Evolutionary conservation across 2,113 vertebrate genomes (phyloP).

Genomic region (Istiophorus platypterus): DNA sequence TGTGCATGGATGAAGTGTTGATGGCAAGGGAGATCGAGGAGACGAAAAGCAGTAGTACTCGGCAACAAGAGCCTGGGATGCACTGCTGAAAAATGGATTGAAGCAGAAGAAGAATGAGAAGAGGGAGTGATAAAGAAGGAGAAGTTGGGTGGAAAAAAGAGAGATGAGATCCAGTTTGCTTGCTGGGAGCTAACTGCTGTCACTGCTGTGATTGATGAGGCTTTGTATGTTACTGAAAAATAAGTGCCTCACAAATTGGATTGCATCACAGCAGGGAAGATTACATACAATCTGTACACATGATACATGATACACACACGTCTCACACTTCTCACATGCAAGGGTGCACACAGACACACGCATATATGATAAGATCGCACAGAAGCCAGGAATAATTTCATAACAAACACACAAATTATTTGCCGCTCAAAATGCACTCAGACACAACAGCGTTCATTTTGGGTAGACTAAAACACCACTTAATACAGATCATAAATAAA

Average conservation of each 20-base stretch:
- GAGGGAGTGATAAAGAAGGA: background rate
- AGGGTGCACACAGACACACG: too few species aligned
- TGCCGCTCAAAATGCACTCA: slow-evolving; percentile 20
- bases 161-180: background rate
- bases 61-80: slow-evolving; percentile 6
- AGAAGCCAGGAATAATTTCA: slow-evolving; percentile 23
- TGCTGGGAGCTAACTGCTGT: slow-evolving; percentile 45
- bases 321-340: background rate
- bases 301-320: background rate
- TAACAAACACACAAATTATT: slow-evolving; percentile 28
- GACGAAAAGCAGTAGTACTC: slow-evolving; percentile 9
- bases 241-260: slow-evolving; percentile 64
- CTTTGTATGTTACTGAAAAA: slow-evolving; percentile 56
- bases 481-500: slow-evolving; percentile 42
- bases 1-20: slow-evolving; percentile 2
- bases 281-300: slow-evolving; percentile 30
- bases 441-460: slow-evolving; percentile 14
- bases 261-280: slow-evolving; percentile 56
- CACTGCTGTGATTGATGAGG: slow-evolving; percentile 46
- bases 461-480: slow-evolving; percentile 11
- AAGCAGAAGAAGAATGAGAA: slow-evolving; percentile 1
- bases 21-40: background rate
- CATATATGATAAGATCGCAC: background rate
- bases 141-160: background rate
- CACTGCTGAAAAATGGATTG: slow-evolving; percentile 29